Conservation (phyloP, 2,888 invertebrate species). For the Zonitis immaculata region DNA sequence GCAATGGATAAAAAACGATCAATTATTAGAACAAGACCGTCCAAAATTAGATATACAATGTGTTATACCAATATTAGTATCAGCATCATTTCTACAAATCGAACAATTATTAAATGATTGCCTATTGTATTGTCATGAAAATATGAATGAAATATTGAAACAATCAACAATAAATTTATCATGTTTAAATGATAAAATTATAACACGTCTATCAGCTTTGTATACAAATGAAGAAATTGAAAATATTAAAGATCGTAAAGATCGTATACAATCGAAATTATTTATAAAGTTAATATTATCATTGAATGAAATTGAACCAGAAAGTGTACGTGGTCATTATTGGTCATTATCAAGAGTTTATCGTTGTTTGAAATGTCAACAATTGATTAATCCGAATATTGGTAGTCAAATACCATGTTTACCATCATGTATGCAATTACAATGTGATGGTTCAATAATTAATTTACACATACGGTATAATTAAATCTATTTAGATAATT, state of each 20-base stretch:
- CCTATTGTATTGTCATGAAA: slow-evolving; percentile 76
- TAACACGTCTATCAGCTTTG: slow-evolving; percentile 72
- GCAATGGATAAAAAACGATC: slow-evolving; percentile 86
- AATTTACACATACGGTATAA: slow-evolving; percentile 64
- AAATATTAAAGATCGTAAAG: slow-evolving; percentile 77
- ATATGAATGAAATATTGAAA: slow-evolving; percentile 81
- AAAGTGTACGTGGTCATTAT: slow-evolving; percentile 74
- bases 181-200: slow-evolving; percentile 76
- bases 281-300: slow-evolving; percentile 79
- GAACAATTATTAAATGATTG: slow-evolving; percentile 83
- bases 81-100: slow-evolving; percentile 94
- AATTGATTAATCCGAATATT: slow-evolving; percentile 62
- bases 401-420: slow-evolving; percentile 60
- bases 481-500: too few relatives aligned
- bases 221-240: slow-evolving; percentile 87
- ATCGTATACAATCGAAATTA: slow-evolving; percentile 79
- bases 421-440: slow-evolving; percentile 66
- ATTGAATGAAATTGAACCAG: slow-evolving; percentile 69
- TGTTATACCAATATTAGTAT: slow-evolving; percentile 88
- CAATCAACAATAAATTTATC: slow-evolving; percentile 73
- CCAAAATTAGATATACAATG: slow-evolving; percentile 74
- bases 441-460: slow-evolving; percentile 66
- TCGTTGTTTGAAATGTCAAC: slow-evolving; percentile 71
- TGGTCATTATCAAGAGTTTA: slow-evolving; percentile 73
- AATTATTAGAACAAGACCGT: slow-evolving; percentile 60